Evolutionary conservation across 2,797 vertebrate genomes (phyloP), one percentile per base, ranked within the genome.

Genomic region (Varecia variegata): DNA sequence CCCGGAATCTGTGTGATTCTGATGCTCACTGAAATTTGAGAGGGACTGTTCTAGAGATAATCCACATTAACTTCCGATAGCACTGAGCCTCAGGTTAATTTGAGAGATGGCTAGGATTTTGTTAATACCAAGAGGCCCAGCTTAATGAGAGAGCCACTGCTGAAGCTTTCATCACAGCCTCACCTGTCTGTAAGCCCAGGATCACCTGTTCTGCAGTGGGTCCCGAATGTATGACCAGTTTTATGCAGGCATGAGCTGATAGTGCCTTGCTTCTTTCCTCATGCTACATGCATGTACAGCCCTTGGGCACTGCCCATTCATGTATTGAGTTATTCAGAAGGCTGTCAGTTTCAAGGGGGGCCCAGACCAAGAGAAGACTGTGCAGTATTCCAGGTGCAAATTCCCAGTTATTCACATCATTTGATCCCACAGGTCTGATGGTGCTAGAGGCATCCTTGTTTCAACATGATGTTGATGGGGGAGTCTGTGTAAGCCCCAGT

Each of bases 181-280:
- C 62, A 7, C 25, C 40, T 3, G 20, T 54, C 68, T n/a, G 14
- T 50, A 43, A n/a, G 27, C 21, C 20, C 32, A 0, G 2, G 8
- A 50, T 3, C n/a, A 7, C 47, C 43, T 25, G 5, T 38, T 73
- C 82, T 74, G 18, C 76, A 25, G 0, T 2, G 2, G 1, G n/a
- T 38, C 74, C 25, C 2, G 0, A 30, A 8, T 12, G 13, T 21
- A 5, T 0, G 8, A 4, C 38, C 20, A 6, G 10, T 27, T 45
- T 62, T 35, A 35, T 17, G 20, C 38, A 17, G 32, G 32, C 6
- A 2, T 2, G 32, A 73, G 32, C 32, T 12, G 23, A 40, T 6
- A 5, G 65, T 23, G 5, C 11, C 56, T 30, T 20, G 1, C 47
- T 67, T 18, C 32, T 40, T 25, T 43, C 62, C 50, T 73, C 2